Evolutionary conservation across 2,888 invertebrate genomes (phyloP), one percentile per base, ranked within the genome.

Genomic region (Pseudanteris insignis): DNA sequence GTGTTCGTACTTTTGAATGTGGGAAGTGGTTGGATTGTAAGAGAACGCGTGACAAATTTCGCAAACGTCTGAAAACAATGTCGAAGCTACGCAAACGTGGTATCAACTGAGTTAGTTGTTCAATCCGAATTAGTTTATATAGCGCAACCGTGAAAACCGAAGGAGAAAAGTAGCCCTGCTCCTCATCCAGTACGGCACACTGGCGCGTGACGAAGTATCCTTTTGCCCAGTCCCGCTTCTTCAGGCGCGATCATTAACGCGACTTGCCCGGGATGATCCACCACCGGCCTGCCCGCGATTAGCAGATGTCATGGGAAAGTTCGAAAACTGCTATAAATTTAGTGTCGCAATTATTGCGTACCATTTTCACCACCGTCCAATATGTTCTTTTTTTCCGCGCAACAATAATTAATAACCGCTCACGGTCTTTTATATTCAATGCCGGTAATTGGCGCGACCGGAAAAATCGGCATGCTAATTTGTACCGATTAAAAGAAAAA

Each of bases 141-240:
- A 74, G 67, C 62, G 59, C 61, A 65, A 64, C 66, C 63, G 64
- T 62, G 65, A 67, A 67, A 69, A 67, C 57, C 29, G 41, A 53
- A 51, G 64, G 67, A 67, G 70, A 72, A 70, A 73, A 71, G 73
- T 74, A 71, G 69, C 72, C 68, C 59, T 57, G 60, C 58, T 59
- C 53, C 67, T 72, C 73, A 73, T 78, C 72, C 70, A 72, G 72
- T 69, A 70, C 66, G 72, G 73, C 71, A 77, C 72, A 77, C 71
- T 74, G 75, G 74, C 71, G 78, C 79, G 77, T 78, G 75, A 78
- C 78, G 74, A 71, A 65, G 69, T 70, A 70, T 70, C 68, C 62
- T 70, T 67, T 58, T 66, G 67, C 66, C 67, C 67, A 67, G 66
- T 62, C 64, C 66, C 66, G 68, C 66, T 69, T 64, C 64, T 68